phyloP scores from a whole-genome alignment of 2,797 vertebrate genomes.

The Halcyon chelicuti region DNA sequence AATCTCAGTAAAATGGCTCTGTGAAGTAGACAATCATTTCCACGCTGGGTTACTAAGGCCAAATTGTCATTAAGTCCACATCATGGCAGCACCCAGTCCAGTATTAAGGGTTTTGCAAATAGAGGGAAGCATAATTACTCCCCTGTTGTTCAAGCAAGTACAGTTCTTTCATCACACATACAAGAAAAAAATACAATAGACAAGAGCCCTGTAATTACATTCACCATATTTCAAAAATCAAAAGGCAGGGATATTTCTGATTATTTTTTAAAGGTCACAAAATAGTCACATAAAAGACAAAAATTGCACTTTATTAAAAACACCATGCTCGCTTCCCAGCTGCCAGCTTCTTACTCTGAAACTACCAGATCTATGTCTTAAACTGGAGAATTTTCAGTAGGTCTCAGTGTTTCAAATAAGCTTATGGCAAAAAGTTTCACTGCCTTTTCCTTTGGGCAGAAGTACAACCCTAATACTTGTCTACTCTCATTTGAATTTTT shows the following conservation, averaged over 20 bases:
- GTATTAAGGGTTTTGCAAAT: neutral
- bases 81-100: neutral
- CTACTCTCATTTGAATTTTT: slow-evolving; percentile 1
- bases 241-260: slow-evolving; percentile 11
- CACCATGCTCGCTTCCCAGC: neutral
- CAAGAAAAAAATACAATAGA: neutral
- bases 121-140: neutral
- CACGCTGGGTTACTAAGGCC: neutral
- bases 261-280: slow-evolving; percentile 18
- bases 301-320: slow-evolving; percentile 25
- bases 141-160: neutral
- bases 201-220: neutral
- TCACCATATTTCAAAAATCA: neutral
- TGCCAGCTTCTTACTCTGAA: neutral
- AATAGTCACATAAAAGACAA: slow-evolving; percentile 27
- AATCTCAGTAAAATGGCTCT: neutral
- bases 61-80: neutral
- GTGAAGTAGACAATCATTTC: neutral
- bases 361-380: neutral
- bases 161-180: slow-evolving; percentile 1
- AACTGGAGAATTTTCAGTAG: neutral
- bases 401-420: neutral
- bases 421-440: neutral
- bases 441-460: neutral
- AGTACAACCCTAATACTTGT: neutral